These are phyloP conservation scores for Morpho deidamia DNA, from an alignment of 2,888 invertebrate genomes.

Conservation along the genomic window DNA sequence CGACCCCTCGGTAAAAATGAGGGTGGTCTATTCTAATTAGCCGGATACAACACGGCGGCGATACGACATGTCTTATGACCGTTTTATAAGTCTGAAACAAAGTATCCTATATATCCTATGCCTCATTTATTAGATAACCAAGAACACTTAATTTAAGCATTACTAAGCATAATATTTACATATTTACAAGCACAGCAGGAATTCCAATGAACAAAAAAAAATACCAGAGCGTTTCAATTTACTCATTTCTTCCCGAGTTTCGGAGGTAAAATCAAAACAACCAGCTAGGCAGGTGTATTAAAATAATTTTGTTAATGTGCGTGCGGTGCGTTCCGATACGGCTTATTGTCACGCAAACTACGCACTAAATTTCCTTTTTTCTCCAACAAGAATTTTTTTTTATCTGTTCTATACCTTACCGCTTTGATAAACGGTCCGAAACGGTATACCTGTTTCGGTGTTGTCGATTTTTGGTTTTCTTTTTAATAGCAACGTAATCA, in stretches of 20 bases:
- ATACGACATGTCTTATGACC: too few species aligned
- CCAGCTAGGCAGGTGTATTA: conserved; percentile 70
- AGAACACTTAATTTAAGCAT: conserved; percentile 10
- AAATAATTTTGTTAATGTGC: conserved; percentile 72
- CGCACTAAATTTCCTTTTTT: conserved; percentile 18
- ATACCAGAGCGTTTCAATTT: conserved; percentile 11
- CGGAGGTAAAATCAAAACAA: conserved; percentile 48
- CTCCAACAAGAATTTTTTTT: conserved; percentile 7
- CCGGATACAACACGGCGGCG: too few species aligned
- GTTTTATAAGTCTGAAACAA: too few species aligned
- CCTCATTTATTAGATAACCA: neutral
- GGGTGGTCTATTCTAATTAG: too few species aligned
- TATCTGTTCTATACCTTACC: conserved; percentile 31
- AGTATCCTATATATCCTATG: too few species aligned
- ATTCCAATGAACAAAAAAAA: conserved; percentile 10
- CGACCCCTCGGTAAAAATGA: too few species aligned
- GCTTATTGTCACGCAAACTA: conserved; percentile 55
- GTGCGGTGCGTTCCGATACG: conserved; percentile 62
- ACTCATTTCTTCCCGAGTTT: conserved; percentile 25
- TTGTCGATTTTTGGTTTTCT: conserved; percentile 18
- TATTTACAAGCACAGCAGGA: conserved; percentile 9
- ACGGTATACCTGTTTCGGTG: neutral
- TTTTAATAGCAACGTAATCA: conserved; percentile 55
- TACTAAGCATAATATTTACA: conserved; percentile 12
- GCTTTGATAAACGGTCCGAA: conserved; percentile 1